Conservation (phyloP, 2,113 vertebrate genomes). For the Manacus vitellinus region DNA sequence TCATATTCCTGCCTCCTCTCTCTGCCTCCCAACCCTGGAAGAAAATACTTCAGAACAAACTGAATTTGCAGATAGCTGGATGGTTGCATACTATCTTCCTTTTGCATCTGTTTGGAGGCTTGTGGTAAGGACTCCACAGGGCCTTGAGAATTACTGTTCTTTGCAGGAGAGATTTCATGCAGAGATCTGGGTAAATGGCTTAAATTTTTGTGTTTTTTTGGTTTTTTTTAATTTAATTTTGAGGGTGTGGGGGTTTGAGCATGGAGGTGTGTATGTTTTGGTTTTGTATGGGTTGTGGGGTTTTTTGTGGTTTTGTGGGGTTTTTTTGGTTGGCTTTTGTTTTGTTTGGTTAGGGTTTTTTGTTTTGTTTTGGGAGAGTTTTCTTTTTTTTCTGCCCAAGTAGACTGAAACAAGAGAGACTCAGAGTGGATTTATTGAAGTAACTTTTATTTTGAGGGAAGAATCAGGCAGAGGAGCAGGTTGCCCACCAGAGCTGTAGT, state of each 20-base stretch:
- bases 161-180: neutral
- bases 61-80: neutral
- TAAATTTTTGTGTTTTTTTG: neutral
- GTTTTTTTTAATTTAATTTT: neutral
- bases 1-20: neutral
- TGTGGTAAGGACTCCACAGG: neutral
- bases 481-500: neutral
- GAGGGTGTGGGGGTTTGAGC: neutral
- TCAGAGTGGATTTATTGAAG: neutral
- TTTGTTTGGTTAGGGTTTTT: neutral
- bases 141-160: neutral
- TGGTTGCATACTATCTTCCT: neutral
- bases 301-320: neutral
- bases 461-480: neutral
- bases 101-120: neutral
- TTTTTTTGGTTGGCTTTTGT: neutral
- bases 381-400: neutral
- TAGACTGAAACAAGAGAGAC: neutral
- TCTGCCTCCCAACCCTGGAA: neutral
- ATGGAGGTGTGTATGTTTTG: neutral
- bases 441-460: neutral
- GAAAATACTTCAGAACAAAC: neutral
- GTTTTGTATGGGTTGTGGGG: neutral
- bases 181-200: neutral
- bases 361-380: too few relatives aligned